Conservation (phyloP, 2,888 invertebrate species). For the Muscina levida region DNA sequence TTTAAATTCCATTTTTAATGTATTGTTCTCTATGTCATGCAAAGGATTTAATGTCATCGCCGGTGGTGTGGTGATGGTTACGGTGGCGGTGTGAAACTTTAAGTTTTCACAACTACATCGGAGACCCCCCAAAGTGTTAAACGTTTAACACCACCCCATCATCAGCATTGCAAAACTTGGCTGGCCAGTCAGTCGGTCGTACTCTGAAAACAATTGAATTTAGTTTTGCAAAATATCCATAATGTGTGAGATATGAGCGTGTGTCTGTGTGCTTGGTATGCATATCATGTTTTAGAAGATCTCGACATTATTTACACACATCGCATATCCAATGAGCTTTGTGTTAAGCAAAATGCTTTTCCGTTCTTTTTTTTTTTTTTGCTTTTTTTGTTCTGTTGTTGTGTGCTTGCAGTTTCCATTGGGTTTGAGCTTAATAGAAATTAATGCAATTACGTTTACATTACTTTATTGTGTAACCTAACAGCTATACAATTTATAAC, state of each 20-base stretch:
- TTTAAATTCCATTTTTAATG: conserved; percentile 16
- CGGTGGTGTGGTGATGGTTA: no score
- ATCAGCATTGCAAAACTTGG: no score
- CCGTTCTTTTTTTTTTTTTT: conserved; percentile 24
- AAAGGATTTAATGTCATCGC: conserved; percentile 22
- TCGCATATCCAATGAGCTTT: conserved; percentile 34
- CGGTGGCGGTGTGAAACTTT: conserved; percentile 19
- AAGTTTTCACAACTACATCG: background rate
- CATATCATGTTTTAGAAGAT: conserved; percentile 38
- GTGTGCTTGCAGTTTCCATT: background rate
- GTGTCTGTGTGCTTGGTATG: conserved; percentile 11
- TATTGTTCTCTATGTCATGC: background rate
- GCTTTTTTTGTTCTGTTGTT: conserved; percentile 1
- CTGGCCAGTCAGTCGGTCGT: background rate
- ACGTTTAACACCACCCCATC: conserved; percentile 62
- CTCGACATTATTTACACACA: conserved; percentile 30
- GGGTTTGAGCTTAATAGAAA: conserved; percentile 54
- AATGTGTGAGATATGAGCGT: conserved; percentile 11
- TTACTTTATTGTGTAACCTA: conserved; percentile 53
- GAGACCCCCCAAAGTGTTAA: conserved; percentile 64
- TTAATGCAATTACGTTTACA: conserved; percentile 70
- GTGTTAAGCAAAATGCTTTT: conserved; percentile 7
- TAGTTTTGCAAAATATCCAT: background rate
- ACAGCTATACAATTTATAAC: conserved; percentile 29
- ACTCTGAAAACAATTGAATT: conserved; percentile 37